Conservation (phyloP, 2,888 invertebrate species). For the Clusia tigrina region DNA sequence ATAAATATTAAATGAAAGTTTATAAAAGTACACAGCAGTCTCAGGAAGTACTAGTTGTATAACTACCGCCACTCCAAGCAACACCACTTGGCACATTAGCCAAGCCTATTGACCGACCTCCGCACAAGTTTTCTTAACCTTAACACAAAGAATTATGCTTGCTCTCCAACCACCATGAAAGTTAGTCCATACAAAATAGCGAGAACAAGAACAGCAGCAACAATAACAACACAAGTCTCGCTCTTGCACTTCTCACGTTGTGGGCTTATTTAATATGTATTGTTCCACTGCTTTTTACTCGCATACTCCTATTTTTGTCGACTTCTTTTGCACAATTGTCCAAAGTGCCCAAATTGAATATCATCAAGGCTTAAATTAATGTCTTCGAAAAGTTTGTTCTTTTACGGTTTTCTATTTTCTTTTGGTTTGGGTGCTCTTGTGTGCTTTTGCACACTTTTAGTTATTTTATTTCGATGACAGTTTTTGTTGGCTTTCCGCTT, state of each 20-base stretch:
- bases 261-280: slow-evolving; percentile 2
- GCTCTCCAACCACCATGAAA: no score
- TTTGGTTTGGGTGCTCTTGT: neutral
- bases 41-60: no score
- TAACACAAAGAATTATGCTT: no score
- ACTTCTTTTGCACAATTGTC: slow-evolving; percentile 45
- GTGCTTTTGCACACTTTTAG: slow-evolving; percentile 4
- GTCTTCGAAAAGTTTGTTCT: slow-evolving; percentile 40
- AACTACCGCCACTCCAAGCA: no score
- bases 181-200: no score
- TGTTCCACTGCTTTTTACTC: neutral
- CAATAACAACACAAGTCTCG: no score
- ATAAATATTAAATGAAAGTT: no score
- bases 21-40: no score
- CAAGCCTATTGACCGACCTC: no score
- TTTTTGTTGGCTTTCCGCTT: neutral
- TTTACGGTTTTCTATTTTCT: neutral
- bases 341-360: slow-evolving; percentile 57
- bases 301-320: slow-evolving; percentile 15
- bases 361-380: slow-evolving; percentile 58
- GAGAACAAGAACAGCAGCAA: no score
- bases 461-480: slow-evolving; percentile 8
- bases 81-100: neutral
- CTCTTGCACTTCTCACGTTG: no score
- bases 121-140: no score